A percentile compares a stretch with the other conserved stretches of the same genome.
Evolutionary conservation across 2,888 invertebrate species (phyloP).

Genomic region (Aspidiotus destructor): DNA sequence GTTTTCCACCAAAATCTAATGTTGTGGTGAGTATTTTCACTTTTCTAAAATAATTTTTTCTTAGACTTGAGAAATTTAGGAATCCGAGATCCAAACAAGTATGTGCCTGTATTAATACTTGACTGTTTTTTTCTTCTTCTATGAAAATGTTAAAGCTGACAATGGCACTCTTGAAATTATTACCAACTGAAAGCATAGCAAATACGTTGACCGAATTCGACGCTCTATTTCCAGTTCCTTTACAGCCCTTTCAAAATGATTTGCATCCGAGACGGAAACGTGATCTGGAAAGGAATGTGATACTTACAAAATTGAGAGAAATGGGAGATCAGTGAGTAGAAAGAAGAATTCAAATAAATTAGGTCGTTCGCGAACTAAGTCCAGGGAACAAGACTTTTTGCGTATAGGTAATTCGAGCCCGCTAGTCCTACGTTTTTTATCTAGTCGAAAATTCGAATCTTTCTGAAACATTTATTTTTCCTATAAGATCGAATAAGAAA

Average conservation of each 20-base stretch:
- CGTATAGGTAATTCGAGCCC: too few relatives aligned
- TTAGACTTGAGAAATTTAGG: too few relatives aligned
- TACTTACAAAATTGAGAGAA: slow-evolving; percentile 6
- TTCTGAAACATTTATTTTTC: too few relatives aligned
- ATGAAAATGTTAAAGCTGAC: slow-evolving; percentile 12
- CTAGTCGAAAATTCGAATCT: too few relatives aligned
- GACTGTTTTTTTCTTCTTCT: too few relatives aligned
- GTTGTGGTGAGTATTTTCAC: slow-evolving; percentile 14
- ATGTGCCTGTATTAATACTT: neutral
- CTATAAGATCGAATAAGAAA: too few relatives aligned
- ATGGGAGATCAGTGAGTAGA: slow-evolving; percentile 3
- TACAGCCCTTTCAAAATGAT: slow-evolving; percentile 12
- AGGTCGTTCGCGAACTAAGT: too few relatives aligned
- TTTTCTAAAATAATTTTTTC: too few relatives aligned
- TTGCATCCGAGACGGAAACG: slow-evolving; percentile 5
- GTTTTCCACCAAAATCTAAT: slow-evolving; percentile 25
- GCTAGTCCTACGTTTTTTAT: too few relatives aligned
- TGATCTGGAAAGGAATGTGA: slow-evolving; percentile 10
- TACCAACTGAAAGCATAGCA: slow-evolving; percentile 13
- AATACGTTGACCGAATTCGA: slow-evolving; percentile 25
- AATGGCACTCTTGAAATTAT: slow-evolving; percentile 23
- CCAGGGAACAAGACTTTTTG: too few relatives aligned
- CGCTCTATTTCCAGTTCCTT: slow-evolving; percentile 15
- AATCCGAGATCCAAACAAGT: neutral
- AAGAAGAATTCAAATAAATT: too few relatives aligned